phyloP scores from a whole-genome alignment of 2,888 invertebrate genomes.

The Cheilosia impressa region DNA sequence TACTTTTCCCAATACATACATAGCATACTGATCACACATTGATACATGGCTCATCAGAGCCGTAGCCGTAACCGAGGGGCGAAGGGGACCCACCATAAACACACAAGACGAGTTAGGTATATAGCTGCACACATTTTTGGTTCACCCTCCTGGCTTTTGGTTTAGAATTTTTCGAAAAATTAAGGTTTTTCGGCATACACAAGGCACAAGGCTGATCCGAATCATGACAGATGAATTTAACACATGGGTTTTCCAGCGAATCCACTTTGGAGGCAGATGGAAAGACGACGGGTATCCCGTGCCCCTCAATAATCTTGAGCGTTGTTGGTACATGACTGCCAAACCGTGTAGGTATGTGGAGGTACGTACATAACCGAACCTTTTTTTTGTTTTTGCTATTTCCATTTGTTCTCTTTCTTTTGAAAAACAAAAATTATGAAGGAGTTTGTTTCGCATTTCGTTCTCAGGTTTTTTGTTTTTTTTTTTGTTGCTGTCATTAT shows the following conservation, averaged over 20 bases:
- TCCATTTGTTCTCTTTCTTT: constrained; percentile 48
- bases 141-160: constrained; percentile 48
- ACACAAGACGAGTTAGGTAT: background rate
- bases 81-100: constrained; percentile 20
- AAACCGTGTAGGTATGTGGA: background rate
- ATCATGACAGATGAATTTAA: constrained; percentile 53
- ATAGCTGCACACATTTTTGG: constrained; percentile 9
- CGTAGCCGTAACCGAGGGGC: background rate
- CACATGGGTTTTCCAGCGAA: constrained; percentile 44
- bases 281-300: constrained; percentile 20
- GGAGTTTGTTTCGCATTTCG: constrained; percentile 64
- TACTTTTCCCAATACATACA: constrained; percentile 49
- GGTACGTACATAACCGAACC: constrained; percentile 63
- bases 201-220: constrained; percentile 22
- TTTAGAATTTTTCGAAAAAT: constrained; percentile 47
- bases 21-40: constrained; percentile 12
- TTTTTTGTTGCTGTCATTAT: constrained; percentile 2
- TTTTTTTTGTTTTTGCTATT: constrained; percentile 44
- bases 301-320: background rate
- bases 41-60: background rate
- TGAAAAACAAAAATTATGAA: constrained; percentile 47
- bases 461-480: constrained; percentile 19
- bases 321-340: background rate
- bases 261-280: constrained; percentile 34
- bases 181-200: constrained; percentile 41